phyloP scores from a whole-genome alignment of 2,888 invertebrate genomes.

The Rutpela maculata region DNA sequence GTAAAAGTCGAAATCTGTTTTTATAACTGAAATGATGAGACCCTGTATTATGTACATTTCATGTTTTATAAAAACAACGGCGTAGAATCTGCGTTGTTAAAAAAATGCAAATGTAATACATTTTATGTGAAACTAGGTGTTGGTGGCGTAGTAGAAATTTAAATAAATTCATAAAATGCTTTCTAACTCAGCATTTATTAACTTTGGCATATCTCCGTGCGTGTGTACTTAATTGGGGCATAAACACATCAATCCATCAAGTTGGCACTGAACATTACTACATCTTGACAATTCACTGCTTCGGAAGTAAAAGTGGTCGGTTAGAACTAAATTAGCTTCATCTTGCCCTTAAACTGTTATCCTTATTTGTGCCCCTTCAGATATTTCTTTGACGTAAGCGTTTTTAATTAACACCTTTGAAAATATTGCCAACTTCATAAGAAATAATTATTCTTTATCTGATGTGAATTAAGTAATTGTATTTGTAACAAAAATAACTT shows the following conservation, averaged over 20 bases:
- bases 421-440: neutral
- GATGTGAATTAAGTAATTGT: constrained; percentile 14
- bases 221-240: constrained; percentile 67
- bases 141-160: constrained; percentile 30
- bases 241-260: constrained; percentile 71
- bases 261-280: constrained; percentile 69
- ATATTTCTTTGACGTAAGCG: constrained; percentile 2
- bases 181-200: constrained; percentile 50
- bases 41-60: too few relatives aligned
- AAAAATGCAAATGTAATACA: constrained; percentile 26
- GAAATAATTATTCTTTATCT: constrained; percentile 8
- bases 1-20: too few relatives aligned
- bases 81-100: neutral
- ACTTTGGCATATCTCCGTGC: constrained; percentile 62
- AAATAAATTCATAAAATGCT: constrained; percentile 30
- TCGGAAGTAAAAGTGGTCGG: constrained; percentile 64
- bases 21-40: too few relatives aligned
- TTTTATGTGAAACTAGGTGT: constrained; percentile 28
- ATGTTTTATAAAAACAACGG: neutral
- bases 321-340: constrained; percentile 63
- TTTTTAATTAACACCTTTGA: neutral
- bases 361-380: neutral
- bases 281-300: constrained; percentile 66
- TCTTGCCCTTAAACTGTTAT: constrained; percentile 40
- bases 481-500: neutral